These are phyloP conservation scores for Anas platyrhynchos DNA, from an alignment of 2,113 vertebrate genomes.

Conservation along the genomic window DNA sequence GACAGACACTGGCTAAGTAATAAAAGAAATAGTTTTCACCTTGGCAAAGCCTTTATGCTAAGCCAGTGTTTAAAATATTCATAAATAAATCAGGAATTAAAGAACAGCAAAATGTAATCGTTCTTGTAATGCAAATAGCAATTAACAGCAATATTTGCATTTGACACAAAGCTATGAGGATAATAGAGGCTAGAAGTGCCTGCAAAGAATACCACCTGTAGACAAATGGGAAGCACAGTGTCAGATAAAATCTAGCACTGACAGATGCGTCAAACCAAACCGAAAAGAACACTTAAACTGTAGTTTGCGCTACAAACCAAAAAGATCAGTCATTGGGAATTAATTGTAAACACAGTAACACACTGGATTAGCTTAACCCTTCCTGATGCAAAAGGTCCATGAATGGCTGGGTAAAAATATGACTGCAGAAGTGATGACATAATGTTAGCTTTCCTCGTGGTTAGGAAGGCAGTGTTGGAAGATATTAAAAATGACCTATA, in stretches of 20 bases:
- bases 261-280: background rate
- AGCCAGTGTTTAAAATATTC: conserved; percentile 18
- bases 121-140: conserved; percentile 38
- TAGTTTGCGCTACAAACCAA: background rate
- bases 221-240: background rate
- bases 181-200: conserved; percentile 26
- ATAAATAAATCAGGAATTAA: conserved; percentile 60
- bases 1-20: background rate
- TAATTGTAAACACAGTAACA: background rate
- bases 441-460: rapidly evolving
- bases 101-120: conserved; percentile 9
- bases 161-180: conserved; percentile 44
- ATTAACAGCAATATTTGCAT: conserved; percentile 57
- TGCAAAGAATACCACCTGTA: conserved; percentile 1
- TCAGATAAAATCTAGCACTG: background rate
- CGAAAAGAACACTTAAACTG: background rate
- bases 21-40: conserved; percentile 47
- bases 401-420: background rate
- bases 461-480: background rate
- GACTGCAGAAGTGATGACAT: background rate
- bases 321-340: rapidly evolving
- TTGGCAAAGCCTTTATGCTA: conserved; percentile 19
- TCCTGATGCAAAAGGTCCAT: background rate
- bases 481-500: background rate
- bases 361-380: rapidly evolving